Base-by-base conservation (phyloP, 2,888 invertebrate species). In the Brachyopa scutellaris region DNA sequence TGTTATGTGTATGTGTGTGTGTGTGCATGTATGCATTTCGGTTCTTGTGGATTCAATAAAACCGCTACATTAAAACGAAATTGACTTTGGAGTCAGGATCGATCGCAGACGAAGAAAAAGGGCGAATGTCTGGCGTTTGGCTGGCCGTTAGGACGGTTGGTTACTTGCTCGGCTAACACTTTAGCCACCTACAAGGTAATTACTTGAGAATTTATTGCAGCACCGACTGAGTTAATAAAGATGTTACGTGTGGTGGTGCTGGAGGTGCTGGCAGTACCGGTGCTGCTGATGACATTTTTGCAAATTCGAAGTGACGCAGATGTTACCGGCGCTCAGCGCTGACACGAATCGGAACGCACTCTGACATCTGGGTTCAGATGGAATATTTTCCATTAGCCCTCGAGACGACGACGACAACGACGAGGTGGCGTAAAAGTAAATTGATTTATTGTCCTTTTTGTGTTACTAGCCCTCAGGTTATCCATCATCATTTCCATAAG, bases 391-490 rank as follows among this genome's bases (percentile, higher is more conserved):
- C 76, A 77, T 69, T 77, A 77, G 69, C 42, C 62, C 2, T 55
- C 9, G 17, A 36, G 33, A 59, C 9, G 31, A 42, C 29, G 8
- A 26, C 36, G 19, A 51, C n/a, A 19, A 21, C 38, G 31, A 31
- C 15, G 9, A 53, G 62, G 62, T 62, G 72, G 29, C 31, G 42
- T 55, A 15, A 26, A 59, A 47, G 59, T 29, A 82, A 76, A 82
- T 82, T 82, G 82, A 82, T 82, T 82, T 77, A 82, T 82, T 76
- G 70, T 82, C 38, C 59, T 64, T 70, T 76, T 78, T 61, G 51
- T 61, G 61, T 64, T 74, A 57, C 69, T 69, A 74, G 64, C 53
- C 66, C 26, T 26, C 53, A 55, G 70, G 53, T 70, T 76, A 82
- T 82, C 76, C 76, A 82, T 82, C 80, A 82, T 80, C 55, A 78